Base-by-base conservation (phyloP, 2,888 invertebrate genomes). In the Sericinus montela region DNA sequence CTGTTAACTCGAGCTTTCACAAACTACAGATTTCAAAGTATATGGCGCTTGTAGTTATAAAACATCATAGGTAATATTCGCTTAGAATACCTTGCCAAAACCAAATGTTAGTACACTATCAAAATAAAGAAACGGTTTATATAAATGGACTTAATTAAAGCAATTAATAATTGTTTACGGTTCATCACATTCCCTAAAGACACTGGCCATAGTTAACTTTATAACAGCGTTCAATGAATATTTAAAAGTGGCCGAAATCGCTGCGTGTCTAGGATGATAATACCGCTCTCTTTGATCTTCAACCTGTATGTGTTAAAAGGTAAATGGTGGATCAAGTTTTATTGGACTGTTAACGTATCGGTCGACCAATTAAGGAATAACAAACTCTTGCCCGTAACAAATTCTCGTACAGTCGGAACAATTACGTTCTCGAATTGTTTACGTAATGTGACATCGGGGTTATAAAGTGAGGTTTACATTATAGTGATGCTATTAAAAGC, bases 401-500 rank as follows among this genome's bases (percentile, higher is more conserved):
- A 86, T 83, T 68, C 75, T 86, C 86, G 77, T 85, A 86, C 84
- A 86, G 85, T 85, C 84, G 82, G 81, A 86, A 86, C 85, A 82
- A 85, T 86, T 86, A 76, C 69, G 76, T 69, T 78, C 78, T 80
- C 60, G 67, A 75, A 78, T 50, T 75, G 74, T 72, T 64, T 60
- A 63, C 70, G 72, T 83, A 83, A 83, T 83, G 84, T 80, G 80
- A 78, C 76, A 74, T 71, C 64, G 67, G 56, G 52, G 55, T 42
- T 57, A 49, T 75, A 64, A 66, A 58, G 75, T 63, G 56, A 44
- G 47, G 67, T 59, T 47, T 60, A 72, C 68, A 75, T 25, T 38
- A 14, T 28, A 40, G 10, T 29, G 29, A 29, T 11, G 10, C 11
- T 32, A 11, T 32, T 32, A 32, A 32, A 11, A 11, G 1, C 4